Evolutionary conservation across 2,888 invertebrate species (phyloP), one percentile per base, ranked within the genome.

Genomic region (Drosophila kanekoi): DNA sequence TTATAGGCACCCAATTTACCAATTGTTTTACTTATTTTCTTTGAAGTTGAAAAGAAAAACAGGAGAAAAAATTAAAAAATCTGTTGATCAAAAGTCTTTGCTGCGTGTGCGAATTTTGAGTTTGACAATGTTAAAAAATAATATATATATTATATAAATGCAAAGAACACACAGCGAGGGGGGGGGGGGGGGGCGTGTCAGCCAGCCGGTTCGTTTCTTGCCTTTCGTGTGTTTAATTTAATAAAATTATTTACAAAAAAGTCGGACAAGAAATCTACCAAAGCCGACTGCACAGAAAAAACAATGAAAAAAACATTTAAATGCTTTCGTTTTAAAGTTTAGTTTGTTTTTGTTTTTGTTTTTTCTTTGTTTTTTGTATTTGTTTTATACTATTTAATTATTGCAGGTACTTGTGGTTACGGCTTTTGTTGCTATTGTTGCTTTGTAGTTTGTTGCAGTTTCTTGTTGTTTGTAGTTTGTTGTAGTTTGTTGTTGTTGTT

Each of bases 351-450:
- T 53, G n/a, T 71, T 66, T 72, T 73, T 73, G 41, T 60, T 63
- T 74, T 67, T 71, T 67, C 71, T 73, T 73, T 44, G 57, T 63
- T 74, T 67, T 68, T 74, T 79, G 69, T 66, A 54, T 71, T 70
- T 72, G 58, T 66, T 73, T 73, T 79, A 89, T 84, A 82, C 79
- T 81, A 86, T 87, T 82, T 81, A 86, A 68, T 86, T 81, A 83
- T 88, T 91, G 91, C 92, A 92, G 92, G 92, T 92, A 92, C 92
- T 91, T 91, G 89, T 90, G 92, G 91, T 92, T 90, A 86, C 91
- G 91, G 89, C 91, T 88, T 89, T 81, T 78, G 80, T 88, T 88
- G 84, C 81, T 85, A 86, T 86, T 86, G 80, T 85, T 85, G 81
- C 84, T 82, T 77, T 85, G 84, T 85, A 88, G 88, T 87, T 79